phyloP scores from a whole-genome alignment of 2,113 vertebrate species.

The Sylvilagus bachmani region DNA sequence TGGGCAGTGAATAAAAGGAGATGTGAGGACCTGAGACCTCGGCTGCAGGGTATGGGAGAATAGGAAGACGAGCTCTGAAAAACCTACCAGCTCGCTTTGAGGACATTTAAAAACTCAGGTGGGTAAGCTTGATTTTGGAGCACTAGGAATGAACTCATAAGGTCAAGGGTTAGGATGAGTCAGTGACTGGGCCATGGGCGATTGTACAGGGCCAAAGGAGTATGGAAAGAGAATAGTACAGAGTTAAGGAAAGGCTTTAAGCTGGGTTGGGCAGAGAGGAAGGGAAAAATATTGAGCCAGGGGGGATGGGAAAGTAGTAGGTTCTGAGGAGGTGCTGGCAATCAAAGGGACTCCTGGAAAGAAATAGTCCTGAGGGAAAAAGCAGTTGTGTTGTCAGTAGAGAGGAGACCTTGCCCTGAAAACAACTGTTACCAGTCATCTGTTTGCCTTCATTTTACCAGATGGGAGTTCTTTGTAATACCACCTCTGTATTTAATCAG shows the following conservation, averaged over 20 bases:
- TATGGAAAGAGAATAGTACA: constrained; percentile 2
- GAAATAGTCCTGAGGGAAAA: background rate
- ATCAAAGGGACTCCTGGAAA: background rate
- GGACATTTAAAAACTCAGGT: constrained; percentile 41
- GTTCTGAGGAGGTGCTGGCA: background rate
- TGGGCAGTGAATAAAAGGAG: constrained; percentile 44
- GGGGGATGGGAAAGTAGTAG: background rate
- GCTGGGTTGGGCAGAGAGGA: background rate
- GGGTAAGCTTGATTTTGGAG: constrained; percentile 34
- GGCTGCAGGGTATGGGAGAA: constrained; percentile 64
- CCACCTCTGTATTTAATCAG: constrained; percentile 43
- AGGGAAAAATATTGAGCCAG: background rate
- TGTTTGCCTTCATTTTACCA: constrained; percentile 54
- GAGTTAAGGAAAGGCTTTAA: constrained; percentile 7
- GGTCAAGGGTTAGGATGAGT: background rate
- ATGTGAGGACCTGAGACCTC: background rate
- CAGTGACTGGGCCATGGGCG: background rate
- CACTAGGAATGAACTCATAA: constrained; percentile 9
- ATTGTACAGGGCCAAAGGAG: constrained; percentile 7
- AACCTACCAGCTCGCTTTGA: constrained; percentile 35
- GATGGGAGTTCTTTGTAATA: constrained; percentile 16
- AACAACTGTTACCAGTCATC: constrained; percentile 7
- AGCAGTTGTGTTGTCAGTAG: background rate
- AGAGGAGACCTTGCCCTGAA: constrained; percentile 29
- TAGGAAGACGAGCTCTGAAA: constrained; percentile 13